These are phyloP conservation scores for Myathropa florea DNA, from an alignment of 2,888 invertebrate genomes.

Conservation along the genomic window DNA sequence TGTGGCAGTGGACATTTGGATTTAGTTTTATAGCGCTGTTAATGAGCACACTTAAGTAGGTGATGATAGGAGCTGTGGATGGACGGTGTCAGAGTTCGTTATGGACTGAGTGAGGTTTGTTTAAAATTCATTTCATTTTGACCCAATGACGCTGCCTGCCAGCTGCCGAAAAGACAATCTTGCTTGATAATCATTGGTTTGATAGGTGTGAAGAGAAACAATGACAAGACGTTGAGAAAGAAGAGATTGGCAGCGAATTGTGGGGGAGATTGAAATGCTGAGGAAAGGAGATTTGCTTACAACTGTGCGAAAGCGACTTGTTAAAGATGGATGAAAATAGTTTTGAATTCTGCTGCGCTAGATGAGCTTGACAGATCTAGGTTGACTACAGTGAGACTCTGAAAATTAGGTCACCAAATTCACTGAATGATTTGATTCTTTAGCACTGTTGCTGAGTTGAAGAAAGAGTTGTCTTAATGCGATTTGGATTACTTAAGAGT, in stretches of 20 bases:
- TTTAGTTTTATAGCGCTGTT: not conserved
- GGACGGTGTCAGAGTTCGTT: not conserved
- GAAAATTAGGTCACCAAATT: too few relatives aligned
- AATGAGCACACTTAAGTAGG: not conserved
- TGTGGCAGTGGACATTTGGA: not conserved
- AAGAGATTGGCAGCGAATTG: not conserved
- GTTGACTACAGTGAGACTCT: too few relatives aligned
- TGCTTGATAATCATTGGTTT: not conserved
- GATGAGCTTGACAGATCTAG: too few relatives aligned
- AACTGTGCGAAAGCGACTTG: too few relatives aligned
- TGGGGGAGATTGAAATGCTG: not conserved
- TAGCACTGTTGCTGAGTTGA: too few relatives aligned
- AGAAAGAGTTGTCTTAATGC: too few relatives aligned
- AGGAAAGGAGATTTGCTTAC: too few relatives aligned
- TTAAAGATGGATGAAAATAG: too few relatives aligned
- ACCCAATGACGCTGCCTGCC: not conserved
- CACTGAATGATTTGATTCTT: too few relatives aligned
- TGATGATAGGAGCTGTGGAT: not conserved
- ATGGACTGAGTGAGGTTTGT: not conserved
- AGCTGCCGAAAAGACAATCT: not conserved
- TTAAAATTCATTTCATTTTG: not conserved
- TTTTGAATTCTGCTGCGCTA: too few relatives aligned
- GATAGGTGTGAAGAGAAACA: not conserved
- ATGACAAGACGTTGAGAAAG: too few relatives aligned
- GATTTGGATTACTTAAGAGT: too few relatives aligned